These are phyloP conservation scores for Elephas maximus DNA, from an alignment of 2,113 vertebrate genomes.

Conservation along the genomic window DNA sequence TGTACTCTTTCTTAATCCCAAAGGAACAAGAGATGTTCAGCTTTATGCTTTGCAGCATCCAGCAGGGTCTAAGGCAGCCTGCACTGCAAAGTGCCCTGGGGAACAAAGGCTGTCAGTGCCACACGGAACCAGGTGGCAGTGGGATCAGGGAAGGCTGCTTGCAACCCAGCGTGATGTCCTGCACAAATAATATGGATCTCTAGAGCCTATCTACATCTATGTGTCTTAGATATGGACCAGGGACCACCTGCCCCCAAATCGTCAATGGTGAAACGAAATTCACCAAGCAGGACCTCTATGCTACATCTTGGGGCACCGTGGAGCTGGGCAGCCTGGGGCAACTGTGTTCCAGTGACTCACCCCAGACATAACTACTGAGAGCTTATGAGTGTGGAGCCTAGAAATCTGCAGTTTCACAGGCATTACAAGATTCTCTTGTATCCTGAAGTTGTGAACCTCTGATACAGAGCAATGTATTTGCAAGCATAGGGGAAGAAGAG, in stretches of 20 bases:
- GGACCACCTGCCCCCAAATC: not conserved
- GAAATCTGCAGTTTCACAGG: not conserved
- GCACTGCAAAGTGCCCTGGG: not conserved
- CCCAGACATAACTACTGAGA: not conserved
- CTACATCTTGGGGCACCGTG: not conserved
- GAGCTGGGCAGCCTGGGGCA: not conserved
- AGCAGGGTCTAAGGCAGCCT: not conserved
- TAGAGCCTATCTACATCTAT: not conserved
- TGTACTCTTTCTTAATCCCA: conserved; percentile 44
- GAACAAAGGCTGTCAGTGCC: not conserved
- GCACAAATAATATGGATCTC: not conserved
- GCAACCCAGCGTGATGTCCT: not conserved
- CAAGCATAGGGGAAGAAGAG: not conserved
- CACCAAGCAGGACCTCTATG: not conserved
- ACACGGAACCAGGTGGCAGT: not conserved
- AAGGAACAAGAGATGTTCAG: conserved; percentile 38
- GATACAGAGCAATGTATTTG: not conserved
- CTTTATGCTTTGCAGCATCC: not conserved
- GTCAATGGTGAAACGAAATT: not conserved
- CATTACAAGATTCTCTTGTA: not conserved
- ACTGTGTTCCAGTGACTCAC: not conserved
- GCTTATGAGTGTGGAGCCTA: not conserved
- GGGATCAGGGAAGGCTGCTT: not conserved
- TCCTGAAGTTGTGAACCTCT: not conserved
- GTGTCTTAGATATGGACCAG: no score